phyloP scores from a whole-genome alignment of 2,797 vertebrate genomes.

The Hemibagrus guttatus region DNA sequence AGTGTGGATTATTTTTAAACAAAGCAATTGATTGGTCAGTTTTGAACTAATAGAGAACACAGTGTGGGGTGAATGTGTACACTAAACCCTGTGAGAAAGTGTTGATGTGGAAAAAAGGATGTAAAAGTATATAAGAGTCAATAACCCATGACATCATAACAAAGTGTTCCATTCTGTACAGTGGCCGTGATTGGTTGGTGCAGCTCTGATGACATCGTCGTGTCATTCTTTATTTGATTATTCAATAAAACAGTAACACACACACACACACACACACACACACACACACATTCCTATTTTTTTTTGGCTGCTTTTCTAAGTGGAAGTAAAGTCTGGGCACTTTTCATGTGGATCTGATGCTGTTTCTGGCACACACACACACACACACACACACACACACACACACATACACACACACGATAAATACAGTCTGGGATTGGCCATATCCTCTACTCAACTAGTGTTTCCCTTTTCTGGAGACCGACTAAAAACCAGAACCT shows the following conservation, averaged over 20 bases:
- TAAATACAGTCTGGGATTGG: conserved; percentile 78
- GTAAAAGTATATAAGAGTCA: background rate
- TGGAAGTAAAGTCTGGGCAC: conserved; percentile 35
- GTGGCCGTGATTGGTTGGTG: background rate
- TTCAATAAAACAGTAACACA: background rate
- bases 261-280: conserved; percentile 12
- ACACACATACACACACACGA: conserved; percentile 57
- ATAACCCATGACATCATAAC: background rate
- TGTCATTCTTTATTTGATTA: background rate
- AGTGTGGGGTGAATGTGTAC: background rate
- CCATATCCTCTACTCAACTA: conserved; percentile 76
- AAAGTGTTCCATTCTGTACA: background rate
- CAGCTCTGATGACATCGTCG: conserved; percentile 6
- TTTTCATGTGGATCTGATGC: conserved; percentile 67
- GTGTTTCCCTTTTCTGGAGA: conserved; percentile 67
- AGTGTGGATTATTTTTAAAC: too few relatives aligned
- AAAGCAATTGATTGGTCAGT: too few relatives aligned
- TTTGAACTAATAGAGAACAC: too few relatives aligned
- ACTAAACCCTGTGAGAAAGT: background rate
- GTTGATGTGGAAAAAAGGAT: background rate
- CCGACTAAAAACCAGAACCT: conserved; percentile 64
- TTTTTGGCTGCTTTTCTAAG: conserved; percentile 22
- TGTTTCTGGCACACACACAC: conserved; percentile 65
- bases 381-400: conserved; percentile 36
- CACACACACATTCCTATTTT: background rate